Evolutionary conservation across 2,113 vertebrate species (phyloP).

Genomic region (Psophia crepitans): DNA sequence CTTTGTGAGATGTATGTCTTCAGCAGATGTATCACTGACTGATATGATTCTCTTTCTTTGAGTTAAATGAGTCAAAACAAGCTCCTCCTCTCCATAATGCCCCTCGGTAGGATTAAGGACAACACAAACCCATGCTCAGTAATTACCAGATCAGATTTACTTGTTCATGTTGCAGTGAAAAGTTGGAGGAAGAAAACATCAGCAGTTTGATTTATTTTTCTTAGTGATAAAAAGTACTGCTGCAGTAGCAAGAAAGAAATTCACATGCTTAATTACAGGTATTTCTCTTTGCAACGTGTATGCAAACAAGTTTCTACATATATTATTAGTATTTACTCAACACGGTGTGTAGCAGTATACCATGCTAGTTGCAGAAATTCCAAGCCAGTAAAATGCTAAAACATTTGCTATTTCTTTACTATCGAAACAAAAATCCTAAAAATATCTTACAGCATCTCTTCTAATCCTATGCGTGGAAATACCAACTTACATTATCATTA

Average conservation of each 20-base stretch:
- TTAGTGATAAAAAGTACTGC: constrained; percentile 3
- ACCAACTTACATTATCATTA: neutral
- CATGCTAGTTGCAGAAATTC: neutral
- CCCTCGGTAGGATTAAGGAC: neutral
- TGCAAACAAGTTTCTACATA: neutral
- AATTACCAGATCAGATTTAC: neutral
- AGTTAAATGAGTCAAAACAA: neutral
- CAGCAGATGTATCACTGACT: neutral
- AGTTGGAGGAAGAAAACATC: neutral
- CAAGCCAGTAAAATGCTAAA: neutral
- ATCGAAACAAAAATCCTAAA: neutral
- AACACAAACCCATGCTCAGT: neutral
- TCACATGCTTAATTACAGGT: neutral
- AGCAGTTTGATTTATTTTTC: constrained; percentile 16
- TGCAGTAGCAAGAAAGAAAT: neutral
- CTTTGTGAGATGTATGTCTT: neutral
- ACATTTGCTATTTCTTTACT: neutral
- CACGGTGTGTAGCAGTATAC: neutral
- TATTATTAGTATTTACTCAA: neutral
- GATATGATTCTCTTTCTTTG: rapidly evolving
- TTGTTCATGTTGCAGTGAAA: neutral
- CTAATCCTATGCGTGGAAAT: neutral
- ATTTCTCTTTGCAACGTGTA: neutral
- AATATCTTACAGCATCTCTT: neutral
- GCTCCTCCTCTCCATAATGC: neutral